These are phyloP conservation scores for Cotesia glomerata DNA, from an alignment of 1,140 invertebrate species.

Conservation along the genomic window DNA sequence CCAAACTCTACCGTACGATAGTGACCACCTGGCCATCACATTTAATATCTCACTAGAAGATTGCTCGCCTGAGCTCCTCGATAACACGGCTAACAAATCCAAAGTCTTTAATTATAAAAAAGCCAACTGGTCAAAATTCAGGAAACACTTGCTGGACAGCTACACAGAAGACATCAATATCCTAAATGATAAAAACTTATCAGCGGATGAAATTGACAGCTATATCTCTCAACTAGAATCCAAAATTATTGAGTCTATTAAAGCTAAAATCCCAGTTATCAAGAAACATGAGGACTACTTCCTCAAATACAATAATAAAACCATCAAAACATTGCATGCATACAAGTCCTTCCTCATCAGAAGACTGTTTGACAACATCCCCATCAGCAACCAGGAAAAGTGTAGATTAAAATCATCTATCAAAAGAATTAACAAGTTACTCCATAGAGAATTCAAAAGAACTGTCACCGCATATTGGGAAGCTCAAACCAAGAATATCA, in stretches of 20 bases:
- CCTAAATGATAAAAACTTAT: slow-evolving; percentile 16
- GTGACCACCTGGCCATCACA: slow-evolving; percentile 18
- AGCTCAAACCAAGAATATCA: slow-evolving; percentile 15
- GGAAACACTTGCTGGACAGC: not conserved
- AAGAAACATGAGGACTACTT: not conserved
- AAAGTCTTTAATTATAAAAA: slow-evolving; percentile 19
- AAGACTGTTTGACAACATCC: not conserved
- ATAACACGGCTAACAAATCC: not conserved
- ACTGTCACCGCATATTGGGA: slow-evolving; percentile 7
- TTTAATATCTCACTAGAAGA: not conserved
- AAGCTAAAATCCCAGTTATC: not conserved
- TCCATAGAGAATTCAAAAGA: slow-evolving; percentile 2
- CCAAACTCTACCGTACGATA: slow-evolving; percentile 23
- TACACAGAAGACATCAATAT: not conserved
- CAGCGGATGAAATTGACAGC: slow-evolving; percentile 23
- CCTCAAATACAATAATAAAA: slow-evolving; percentile 12
- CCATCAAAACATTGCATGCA: slow-evolving; percentile 10
- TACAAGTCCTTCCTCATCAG: slow-evolving; percentile 2
- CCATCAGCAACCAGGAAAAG: not conserved
- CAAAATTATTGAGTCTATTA: not conserved
- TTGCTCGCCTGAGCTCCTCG: not conserved
- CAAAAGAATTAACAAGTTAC: slow-evolving; percentile 3
- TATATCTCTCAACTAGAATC: not conserved
- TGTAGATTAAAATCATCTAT: not conserved
- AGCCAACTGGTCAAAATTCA: slow-evolving; percentile 28